These are phyloP conservation scores for Parapristionchus giblindavisi DNA, from an alignment of 2,888 invertebrate genomes.

Conservation along the genomic window DNA sequence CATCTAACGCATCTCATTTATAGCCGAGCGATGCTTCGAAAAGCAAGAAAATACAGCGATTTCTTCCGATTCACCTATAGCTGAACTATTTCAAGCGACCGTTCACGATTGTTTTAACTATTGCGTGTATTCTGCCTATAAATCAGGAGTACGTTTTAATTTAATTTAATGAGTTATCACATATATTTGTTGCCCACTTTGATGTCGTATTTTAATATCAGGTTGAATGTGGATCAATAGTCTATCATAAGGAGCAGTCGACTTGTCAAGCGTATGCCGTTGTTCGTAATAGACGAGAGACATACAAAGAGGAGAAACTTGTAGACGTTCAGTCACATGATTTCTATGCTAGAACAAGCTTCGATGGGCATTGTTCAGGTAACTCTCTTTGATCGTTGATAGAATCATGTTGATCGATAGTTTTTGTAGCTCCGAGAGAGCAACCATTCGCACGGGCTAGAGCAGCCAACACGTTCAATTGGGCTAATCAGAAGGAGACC, in stretches of 20 bases:
- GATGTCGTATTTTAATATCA: conserved; percentile 34
- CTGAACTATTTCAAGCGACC: conserved; percentile 59
- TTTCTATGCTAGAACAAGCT: conserved; percentile 28
- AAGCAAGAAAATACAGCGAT: conserved; percentile 49
- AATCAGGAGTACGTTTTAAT: too few relatives aligned
- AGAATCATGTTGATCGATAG: neutral
- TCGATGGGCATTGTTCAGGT: conserved; percentile 27
- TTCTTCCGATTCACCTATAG: conserved; percentile 57
- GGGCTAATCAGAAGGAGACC: conserved; percentile 28
- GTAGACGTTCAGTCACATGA: conserved; percentile 18
- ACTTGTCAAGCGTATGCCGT: conserved; percentile 54
- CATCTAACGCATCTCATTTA: neutral
- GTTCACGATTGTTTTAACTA: conserved; percentile 62
- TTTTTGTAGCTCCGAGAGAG: conserved; percentile 11
- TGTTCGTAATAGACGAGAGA: conserved; percentile 5
- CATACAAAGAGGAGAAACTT: conserved; percentile 14
- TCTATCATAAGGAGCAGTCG: conserved; percentile 61
- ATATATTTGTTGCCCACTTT: neutral
- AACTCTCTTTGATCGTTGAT: neutral
- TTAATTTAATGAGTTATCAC: too few relatives aligned
- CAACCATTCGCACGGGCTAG: conserved; percentile 11
- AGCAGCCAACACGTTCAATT: conserved; percentile 18
- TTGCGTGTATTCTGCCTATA: conserved; percentile 56
- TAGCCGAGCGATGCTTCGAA: conserved; percentile 45
- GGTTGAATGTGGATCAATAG: conserved; percentile 61